phyloP scores from a whole-genome alignment of 2,113 vertebrate species.

The Bostrychus sinensis region DNA sequence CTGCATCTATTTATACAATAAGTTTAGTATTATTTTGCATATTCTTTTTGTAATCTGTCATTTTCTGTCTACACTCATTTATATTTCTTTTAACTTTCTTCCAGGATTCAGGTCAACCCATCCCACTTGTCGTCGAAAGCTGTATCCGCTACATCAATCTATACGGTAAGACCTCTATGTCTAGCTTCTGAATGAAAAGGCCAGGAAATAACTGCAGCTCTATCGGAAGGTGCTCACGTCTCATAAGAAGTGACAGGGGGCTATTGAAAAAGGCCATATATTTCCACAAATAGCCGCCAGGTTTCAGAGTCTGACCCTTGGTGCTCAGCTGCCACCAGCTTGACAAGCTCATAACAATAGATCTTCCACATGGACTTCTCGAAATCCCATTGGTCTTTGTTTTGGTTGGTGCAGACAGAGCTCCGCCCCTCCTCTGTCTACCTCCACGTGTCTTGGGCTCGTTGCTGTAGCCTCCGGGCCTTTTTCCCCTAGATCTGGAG shows the following conservation, averaged over 20 bases:
- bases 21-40: not conserved
- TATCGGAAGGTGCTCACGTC: slow-evolving; percentile 16
- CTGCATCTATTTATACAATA: not conserved
- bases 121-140: slow-evolving; percentile 96
- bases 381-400: slow-evolving; percentile 49
- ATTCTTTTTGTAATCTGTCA: not conserved
- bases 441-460: slow-evolving; percentile 68
- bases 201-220: not conserved
- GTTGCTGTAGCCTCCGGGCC: slow-evolving; percentile 60
- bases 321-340: slow-evolving; percentile 33
- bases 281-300: slow-evolving; percentile 46
- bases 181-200: slow-evolving; percentile 21
- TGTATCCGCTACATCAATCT: slow-evolving; percentile 97
- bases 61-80: not conserved
- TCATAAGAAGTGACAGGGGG: slow-evolving; percentile 32
- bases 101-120: slow-evolving; percentile 86
- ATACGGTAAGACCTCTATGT: slow-evolving; percentile 84
- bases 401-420: slow-evolving; percentile 26
- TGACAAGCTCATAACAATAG: slow-evolving; percentile 54
- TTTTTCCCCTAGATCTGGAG: slow-evolving; percentile 66
- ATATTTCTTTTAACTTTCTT: slow-evolving; percentile 7
- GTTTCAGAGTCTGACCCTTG: slow-evolving; percentile 26
- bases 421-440: slow-evolving; percentile 47
- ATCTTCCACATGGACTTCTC: slow-evolving; percentile 48
- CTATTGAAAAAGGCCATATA: slow-evolving; percentile 25